Evolutionary conservation across 2,888 invertebrate genomes (phyloP), one percentile per base, ranked within the genome.

Genomic region (Polylopha cassiicola): DNA sequence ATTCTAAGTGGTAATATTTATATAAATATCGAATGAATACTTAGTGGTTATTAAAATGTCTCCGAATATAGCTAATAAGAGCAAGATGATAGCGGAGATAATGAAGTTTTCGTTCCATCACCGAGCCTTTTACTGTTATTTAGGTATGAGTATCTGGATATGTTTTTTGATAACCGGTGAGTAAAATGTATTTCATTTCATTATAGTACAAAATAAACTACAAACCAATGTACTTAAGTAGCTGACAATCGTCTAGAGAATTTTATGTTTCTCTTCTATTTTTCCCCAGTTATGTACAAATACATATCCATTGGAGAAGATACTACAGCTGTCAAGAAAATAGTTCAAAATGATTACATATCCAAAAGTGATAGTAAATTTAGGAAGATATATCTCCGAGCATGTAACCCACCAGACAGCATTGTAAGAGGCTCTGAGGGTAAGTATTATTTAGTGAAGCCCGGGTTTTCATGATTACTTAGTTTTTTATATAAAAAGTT

Each of bases 111-210:
- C 86, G 4, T 85, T 82, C 55, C 93, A 93, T 62, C 92, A 92
- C 65, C 88, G 92, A 61, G 93, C 94, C 16, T 87, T 94, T 63
- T 93, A 94, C 64, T 94, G 94, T 77, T 94, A 94, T 65, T 79
- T 94, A 54, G 88, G 94, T 39, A 89, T 94, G 80, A 93, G 90
- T 73, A 68, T 94, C 49, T 94, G 94, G 94, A 93, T 94, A 65
- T 90, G 93, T 67, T 85, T 93, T 39, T 79, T 94, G 14, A 90
- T 94, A 47, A 92, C 91, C 55, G 93, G 91, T 91, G 71, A 76
- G 63, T 48, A 14, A 13, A 16, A n/a, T 23, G 8, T 17, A 7
- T 29, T n/a, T 11, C 6, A 23, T 28, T 36, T 8, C 17, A 22
- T 22, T 10, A 3, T 10, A 22, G 2, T 28, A 9, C 9, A 9